phyloP scores from a whole-genome alignment of 2,113 vertebrate species.

The Pteronura brasiliensis region DNA sequence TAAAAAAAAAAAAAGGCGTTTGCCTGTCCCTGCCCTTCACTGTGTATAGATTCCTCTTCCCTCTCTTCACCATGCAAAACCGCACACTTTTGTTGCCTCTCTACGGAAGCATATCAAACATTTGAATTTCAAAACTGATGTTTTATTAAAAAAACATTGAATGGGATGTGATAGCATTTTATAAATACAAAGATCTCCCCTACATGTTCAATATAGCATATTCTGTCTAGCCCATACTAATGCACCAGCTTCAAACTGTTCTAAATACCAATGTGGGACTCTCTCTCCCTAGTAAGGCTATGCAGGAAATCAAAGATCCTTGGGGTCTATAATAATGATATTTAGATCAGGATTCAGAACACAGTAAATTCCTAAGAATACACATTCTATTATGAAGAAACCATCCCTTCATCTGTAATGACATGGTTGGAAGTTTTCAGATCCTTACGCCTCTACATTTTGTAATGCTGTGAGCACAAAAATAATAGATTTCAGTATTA shows the following conservation, averaged over 20 bases:
- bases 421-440: background rate
- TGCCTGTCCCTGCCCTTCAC: background rate
- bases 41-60: background rate
- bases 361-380: background rate
- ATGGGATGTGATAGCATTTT: background rate
- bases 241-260: background rate
- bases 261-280: background rate
- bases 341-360: background rate
- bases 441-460: background rate
- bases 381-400: background rate
- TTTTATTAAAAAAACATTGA: background rate
- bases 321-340: background rate
- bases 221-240: background rate
- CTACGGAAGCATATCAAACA: background rate
- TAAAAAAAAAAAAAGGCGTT: background rate
- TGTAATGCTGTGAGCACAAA: slow-evolving; percentile 4
- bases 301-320: background rate
- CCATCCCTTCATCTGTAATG: background rate
- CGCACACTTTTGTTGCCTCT: background rate
- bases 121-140: background rate
- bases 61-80: background rate
- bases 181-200: background rate
- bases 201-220: background rate
- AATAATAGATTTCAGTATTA: slow-evolving; percentile 38
- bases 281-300: background rate